These are phyloP conservation scores for Myiagra hebetior DNA, from an alignment of 2,113 vertebrate species.

Conservation along the genomic window DNA sequence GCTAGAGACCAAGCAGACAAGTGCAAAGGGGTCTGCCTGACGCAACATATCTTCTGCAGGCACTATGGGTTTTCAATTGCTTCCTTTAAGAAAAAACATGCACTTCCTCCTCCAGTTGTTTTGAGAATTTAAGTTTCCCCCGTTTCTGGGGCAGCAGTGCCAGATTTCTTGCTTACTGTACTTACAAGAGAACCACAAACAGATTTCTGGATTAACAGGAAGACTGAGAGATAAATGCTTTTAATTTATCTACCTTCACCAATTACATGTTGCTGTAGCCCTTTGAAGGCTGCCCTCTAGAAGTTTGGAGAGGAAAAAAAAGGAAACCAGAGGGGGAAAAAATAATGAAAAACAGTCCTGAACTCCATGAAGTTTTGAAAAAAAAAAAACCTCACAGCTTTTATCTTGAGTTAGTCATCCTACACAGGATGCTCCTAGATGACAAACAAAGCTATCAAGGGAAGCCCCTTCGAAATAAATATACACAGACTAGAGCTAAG, in stretches of 20 bases:
- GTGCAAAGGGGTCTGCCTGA: background rate
- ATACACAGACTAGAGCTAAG: background rate
- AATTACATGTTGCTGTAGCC: rapidly evolving
- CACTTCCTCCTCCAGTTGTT: background rate
- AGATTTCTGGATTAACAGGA: background rate
- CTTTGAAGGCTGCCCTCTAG: background rate
- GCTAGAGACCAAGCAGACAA: background rate
- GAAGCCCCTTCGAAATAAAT: background rate
- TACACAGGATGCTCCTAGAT: background rate
- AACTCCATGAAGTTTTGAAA: background rate
- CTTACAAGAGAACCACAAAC: background rate
- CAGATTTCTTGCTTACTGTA: background rate
- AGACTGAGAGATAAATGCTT: background rate
- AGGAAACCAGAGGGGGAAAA: background rate
- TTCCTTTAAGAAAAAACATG: background rate
- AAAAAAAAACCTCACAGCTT: background rate
- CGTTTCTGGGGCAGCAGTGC: background rate
- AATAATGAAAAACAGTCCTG: background rate
- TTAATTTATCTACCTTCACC: background rate
- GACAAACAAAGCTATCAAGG: rapidly evolving
- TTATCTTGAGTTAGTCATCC: background rate
- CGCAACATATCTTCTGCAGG: background rate
- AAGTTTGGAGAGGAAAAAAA: background rate
- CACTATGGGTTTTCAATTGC: background rate
- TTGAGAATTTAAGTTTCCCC: background rate